Base-by-base conservation (phyloP, 92 coral and sea anemone genomes). In the Bergia puertoricense region DNA sequence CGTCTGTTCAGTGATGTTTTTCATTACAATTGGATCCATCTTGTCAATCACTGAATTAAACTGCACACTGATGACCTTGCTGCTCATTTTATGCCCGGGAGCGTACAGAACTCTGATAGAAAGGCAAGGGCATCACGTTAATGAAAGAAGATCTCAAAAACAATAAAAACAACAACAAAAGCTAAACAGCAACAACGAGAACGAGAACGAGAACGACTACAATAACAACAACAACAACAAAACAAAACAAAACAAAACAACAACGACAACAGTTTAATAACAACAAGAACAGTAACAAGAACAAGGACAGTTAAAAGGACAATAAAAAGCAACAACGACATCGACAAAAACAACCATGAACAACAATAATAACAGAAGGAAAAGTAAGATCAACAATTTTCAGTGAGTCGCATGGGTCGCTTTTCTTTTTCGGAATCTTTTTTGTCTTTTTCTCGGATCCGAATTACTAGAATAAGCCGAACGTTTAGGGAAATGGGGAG, bases 21-120 rank as follows among this genome's bases (percentile, higher is more conserved):
- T 85, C 20, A 91, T 2, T 16, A 86, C 69, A 10, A 88, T 90
- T 6, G 94, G 95, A 71, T 93, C 71, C 82, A 88, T 91, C 2
- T 88, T 82, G 42, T 83, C 85, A 48, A 93, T 81, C 1, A 86
- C 72, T 14, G 96, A 90, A 78, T 86, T 88, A 11, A 95, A 89
- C 85, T 91, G 90, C 80, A 93, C 90, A 51, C 89, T 89, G 14
- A 93, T 89, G 56, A 39, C 86, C 30, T 73, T 48, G 2, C 88
- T 77, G 1, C 80, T 80, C 88, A 93, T 79, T 82, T 62, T 85
- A 39, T 88, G 91, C 11, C 92, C 96, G 0, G 93, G 90, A 2
- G 82, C 81, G 85, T 94, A 94, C 42, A 94, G 81, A 44, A 94
- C 82, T 81, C 96, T 94, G 81, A 40, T 56, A 2, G 57, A 4